phyloP scores from a whole-genome alignment of 2,797 vertebrate genomes.

The Chromis chromis region DNA sequence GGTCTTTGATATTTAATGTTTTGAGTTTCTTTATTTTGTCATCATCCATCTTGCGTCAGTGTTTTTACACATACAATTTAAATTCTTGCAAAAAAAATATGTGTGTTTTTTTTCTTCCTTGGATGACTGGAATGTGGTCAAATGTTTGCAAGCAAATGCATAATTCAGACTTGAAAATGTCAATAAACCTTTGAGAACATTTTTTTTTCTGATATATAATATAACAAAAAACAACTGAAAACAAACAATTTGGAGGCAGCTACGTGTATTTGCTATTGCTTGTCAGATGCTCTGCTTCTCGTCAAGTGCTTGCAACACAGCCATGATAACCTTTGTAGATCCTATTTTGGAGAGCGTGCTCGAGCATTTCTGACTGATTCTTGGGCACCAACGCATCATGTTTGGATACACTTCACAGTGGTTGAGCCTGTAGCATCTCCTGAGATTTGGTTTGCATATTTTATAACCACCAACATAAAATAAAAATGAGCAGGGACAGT shows the following conservation, averaged over 20 bases:
- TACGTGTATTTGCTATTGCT: slow-evolving; percentile 2
- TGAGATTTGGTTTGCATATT: slow-evolving; percentile 45
- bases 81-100: slow-evolving; percentile 16
- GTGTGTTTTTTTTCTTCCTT: background rate
- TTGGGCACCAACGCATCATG: slow-evolving; percentile 16
- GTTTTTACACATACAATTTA: slow-evolving; percentile 15
- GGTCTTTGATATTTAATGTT: slow-evolving; percentile 62
- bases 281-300: background rate
- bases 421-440: slow-evolving; percentile 21
- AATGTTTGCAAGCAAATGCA: background rate
- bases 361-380: slow-evolving; percentile 11
- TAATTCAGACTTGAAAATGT: slow-evolving; percentile 15
- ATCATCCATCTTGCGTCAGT: slow-evolving; percentile 27
- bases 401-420: slow-evolving; percentile 39
- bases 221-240: background rate
- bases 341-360: slow-evolving; percentile 28
- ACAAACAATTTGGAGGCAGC: slow-evolving; percentile 1
- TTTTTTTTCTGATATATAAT: slow-evolving; percentile 2
- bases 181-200: background rate
- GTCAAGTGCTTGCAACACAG: slow-evolving; percentile 16
- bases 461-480: slow-evolving; percentile 37
- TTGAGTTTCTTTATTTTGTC: slow-evolving; percentile 45
- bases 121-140: slow-evolving; percentile 14
- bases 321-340: slow-evolving; percentile 22
- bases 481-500: slow-evolving; percentile 25